phyloP scores from a whole-genome alignment of 2,113 vertebrate genomes.

The Halcyon malimbica region DNA sequence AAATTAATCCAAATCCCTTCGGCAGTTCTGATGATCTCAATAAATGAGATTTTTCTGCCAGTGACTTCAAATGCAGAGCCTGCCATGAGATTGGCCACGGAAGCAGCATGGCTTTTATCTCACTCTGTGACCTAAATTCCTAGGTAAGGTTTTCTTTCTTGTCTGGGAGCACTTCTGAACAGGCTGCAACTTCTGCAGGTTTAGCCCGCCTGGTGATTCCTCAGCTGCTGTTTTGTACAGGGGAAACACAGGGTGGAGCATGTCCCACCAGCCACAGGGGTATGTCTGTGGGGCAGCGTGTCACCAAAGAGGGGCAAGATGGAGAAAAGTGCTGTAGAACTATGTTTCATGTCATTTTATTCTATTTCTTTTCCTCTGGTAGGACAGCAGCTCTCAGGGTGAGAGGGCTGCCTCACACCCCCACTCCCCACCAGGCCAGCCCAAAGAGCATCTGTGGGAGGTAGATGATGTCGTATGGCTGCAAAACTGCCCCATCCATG shows the following conservation, averaged over 20 bases:
- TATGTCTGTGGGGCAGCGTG: fast-evolving
- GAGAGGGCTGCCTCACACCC: neutral
- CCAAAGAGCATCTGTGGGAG: fast-evolving
- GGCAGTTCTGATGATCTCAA: neutral
- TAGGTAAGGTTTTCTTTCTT: neutral
- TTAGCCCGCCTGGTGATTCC: neutral
- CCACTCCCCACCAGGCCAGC: neutral
- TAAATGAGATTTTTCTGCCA: conserved; percentile 34
- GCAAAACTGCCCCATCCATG: neutral
- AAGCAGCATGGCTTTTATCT: neutral
- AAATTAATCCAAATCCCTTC: conserved; percentile 47
- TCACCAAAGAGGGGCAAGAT: neutral
- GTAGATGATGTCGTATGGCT: neutral
- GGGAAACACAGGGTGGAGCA: neutral
- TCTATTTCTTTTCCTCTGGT: neutral
- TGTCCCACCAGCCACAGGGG: neutral
- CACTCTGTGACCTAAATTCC: conserved; percentile 4
- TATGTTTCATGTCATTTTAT: fast-evolving
- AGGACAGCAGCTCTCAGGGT: neutral
- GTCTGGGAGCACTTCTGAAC: neutral
- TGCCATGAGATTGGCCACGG: neutral
- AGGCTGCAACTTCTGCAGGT: neutral
- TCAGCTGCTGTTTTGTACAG: neutral
- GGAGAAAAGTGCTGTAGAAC: neutral
- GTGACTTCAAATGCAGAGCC: conserved; percentile 34